phyloP scores from a whole-genome alignment of 37 sponge, comb jelly and placozoan genomes.

The Halichondria panicea region DNA sequence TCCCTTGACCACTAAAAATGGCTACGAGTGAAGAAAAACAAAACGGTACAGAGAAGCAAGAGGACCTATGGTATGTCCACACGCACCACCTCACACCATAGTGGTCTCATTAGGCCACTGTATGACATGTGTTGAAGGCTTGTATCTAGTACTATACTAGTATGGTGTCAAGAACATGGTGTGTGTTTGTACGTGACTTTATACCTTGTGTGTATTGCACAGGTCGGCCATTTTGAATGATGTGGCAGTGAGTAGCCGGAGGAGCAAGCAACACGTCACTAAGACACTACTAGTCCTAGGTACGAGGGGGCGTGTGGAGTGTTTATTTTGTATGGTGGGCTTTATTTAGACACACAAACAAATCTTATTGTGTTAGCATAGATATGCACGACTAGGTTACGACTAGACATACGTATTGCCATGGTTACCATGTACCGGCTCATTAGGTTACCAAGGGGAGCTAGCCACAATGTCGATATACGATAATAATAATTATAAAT shows the following conservation, averaged over 20 bases:
- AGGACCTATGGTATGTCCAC: conserved; percentile 47
- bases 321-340: no score
- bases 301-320: conserved; percentile 9
- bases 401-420: no score
- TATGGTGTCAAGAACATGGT: neutral
- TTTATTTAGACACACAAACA: no score
- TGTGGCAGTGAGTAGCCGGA: conserved; percentile 60
- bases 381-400: no score
- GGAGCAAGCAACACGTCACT: conserved; percentile 46
- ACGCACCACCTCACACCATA: no score
- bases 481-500: no score
- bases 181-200: neutral
- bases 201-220: neutral
- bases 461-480: no score
- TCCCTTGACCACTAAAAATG: conserved; percentile 21
- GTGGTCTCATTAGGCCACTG: no score
- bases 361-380: no score
- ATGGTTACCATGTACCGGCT: no score
- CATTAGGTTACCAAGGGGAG: no score
- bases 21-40: conserved; percentile 28
- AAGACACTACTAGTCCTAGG: conserved; percentile 83
- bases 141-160: neutral
- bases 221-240: conserved; percentile 85
- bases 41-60: conserved; percentile 38
- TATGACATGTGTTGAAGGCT: neutral